Evolutionary conservation across 2,888 invertebrate species (phyloP).

Genomic region (Halictus quadricinctus): DNA sequence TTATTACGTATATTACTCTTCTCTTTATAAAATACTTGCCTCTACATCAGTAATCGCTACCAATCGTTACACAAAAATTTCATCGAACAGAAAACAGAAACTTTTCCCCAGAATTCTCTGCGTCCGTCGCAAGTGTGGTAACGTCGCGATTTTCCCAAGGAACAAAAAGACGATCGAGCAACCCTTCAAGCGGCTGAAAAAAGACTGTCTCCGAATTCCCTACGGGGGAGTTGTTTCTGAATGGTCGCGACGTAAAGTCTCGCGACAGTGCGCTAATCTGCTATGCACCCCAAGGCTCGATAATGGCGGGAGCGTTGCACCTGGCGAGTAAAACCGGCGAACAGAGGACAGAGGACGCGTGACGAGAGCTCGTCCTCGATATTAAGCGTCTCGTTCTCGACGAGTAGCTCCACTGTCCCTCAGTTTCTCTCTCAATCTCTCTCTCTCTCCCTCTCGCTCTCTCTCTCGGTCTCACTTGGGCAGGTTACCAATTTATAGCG

Average conservation of each 20-base stretch:
- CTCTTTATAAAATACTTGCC: neutral
- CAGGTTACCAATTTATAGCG: slow-evolving; percentile 66
- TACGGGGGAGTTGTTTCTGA: neutral
- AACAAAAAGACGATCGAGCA: neutral
- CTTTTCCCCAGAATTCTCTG: neutral
- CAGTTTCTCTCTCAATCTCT: slow-evolving; percentile 27
- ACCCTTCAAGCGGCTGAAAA: neutral
- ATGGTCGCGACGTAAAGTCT: slow-evolving; percentile 44
- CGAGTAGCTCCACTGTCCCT: slow-evolving; percentile 10
- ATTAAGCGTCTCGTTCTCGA: slow-evolving; percentile 22
- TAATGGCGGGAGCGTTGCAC: slow-evolving; percentile 70
- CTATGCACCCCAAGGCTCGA: slow-evolving; percentile 64
- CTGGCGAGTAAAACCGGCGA: slow-evolving; percentile 53
- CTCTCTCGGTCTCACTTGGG: neutral
- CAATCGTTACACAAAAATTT: neutral
- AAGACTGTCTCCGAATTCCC: neutral
- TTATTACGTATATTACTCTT: neutral
- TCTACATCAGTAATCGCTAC: neutral
- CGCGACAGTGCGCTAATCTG: slow-evolving; percentile 53
- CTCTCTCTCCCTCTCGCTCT: neutral
- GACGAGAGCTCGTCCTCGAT: slow-evolving; percentile 28
- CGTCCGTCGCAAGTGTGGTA: neutral
- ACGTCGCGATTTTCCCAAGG: neutral
- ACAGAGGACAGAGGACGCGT: slow-evolving; percentile 25
- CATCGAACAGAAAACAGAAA: neutral